A percentile compares a stretch with the other conserved stretches of the same genome.
Evolutionary conservation across 2,888 invertebrate genomes (phyloP).

Genomic region (Thymelicus sylvestris): DNA sequence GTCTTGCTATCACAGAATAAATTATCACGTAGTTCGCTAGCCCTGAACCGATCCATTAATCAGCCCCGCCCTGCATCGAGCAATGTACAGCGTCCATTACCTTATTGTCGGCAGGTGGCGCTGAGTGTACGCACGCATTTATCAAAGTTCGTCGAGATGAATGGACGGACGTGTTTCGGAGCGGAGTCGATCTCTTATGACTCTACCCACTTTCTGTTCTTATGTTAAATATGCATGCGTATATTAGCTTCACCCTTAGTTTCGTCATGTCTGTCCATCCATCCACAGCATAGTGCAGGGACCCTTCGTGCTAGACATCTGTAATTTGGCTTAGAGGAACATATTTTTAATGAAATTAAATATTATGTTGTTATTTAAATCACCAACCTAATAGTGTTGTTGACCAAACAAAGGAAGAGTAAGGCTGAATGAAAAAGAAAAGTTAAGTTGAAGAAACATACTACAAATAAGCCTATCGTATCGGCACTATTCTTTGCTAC

Average conservation of each 20-base stretch:
- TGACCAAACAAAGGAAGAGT: neutral
- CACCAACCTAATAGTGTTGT: neutral
- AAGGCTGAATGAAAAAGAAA: neutral
- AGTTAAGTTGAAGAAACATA: neutral
- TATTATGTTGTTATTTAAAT: too few relatives aligned
- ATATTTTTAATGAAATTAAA: too few relatives aligned
- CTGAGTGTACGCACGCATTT: conserved; percentile 28
- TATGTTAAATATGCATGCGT: neutral
- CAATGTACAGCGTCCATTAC: conserved; percentile 67
- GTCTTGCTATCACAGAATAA: conserved; percentile 27
- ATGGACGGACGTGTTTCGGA: conserved; percentile 29
- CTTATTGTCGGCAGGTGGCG: conserved; percentile 53
- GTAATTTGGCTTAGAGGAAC: too few relatives aligned
- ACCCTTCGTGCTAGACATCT: too few relatives aligned
- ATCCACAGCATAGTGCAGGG: too few relatives aligned
- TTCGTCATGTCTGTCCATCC: too few relatives aligned
- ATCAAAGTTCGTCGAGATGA: conserved; percentile 32
- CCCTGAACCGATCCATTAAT: conserved; percentile 62
- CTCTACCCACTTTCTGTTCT: conserved; percentile 17
- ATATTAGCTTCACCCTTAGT: neutral
- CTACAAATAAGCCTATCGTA: neutral
- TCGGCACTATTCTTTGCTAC: neutral
- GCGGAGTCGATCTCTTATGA: conserved; percentile 29
- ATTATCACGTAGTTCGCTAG: conserved; percentile 47
- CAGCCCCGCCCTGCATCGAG: conserved; percentile 58